These are phyloP conservation scores for cattle (Bos taurus) DNA, from an alignment of 2,113 vertebrate species.

Conservation along the genomic window ARS-UCD2.0 NW_020192292.1:4610501-4611000, in stretches of 20 bases:
- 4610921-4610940: not conserved
- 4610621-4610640: not conserved
- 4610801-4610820: not conserved
- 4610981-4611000: not conserved
- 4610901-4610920: not conserved
- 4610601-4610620: not conserved
- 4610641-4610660: not conserved
- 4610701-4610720: not conserved
- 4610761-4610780: not conserved
- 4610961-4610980: not conserved
- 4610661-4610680: not conserved
- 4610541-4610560: conserved; percentile 1
- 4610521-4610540: not conserved
- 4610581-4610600: not conserved
- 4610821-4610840: not conserved
- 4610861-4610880: not conserved
- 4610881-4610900: not conserved
- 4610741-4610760: not conserved
- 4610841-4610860: not conserved
- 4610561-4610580: not conserved
- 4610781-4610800: not conserved
- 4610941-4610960: not conserved
- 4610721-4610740: not conserved
- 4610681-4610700: not conserved
- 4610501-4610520: not conserved